Conservation (phyloP, 1,140 invertebrate species). For the Oryctes rhinoceros region DNA sequence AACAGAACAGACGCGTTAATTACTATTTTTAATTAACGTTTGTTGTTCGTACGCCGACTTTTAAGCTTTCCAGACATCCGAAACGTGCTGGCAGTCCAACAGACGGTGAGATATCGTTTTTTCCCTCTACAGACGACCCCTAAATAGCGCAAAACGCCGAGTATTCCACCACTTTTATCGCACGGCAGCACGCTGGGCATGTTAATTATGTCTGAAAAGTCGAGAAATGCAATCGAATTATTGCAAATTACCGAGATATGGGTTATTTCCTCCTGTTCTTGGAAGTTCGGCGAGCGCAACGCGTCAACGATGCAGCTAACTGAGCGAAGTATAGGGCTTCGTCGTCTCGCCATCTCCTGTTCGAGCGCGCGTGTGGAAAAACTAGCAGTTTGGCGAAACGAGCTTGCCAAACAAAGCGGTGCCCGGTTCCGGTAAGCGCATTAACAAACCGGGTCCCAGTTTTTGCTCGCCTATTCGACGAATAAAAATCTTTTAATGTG, state of each 20-base stretch:
- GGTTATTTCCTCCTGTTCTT: slow-evolving; percentile 30
- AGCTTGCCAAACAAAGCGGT: slow-evolving; percentile 19
- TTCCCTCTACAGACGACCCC: neutral
- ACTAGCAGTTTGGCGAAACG: slow-evolving; percentile 6
- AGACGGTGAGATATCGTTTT: slow-evolving; percentile 4
- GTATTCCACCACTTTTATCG: neutral
- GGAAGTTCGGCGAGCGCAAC: neutral
- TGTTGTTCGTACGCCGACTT: neutral
- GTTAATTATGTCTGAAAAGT: slow-evolving; percentile 23
- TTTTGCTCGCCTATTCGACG: slow-evolving; percentile 21
- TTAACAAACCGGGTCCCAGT: slow-evolving; percentile 26
- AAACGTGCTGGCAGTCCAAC: neutral
- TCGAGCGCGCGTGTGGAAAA: neutral
- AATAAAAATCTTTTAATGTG: slow-evolving; percentile 30
- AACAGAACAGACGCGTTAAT: neutral
- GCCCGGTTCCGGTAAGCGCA: slow-evolving; percentile 32
- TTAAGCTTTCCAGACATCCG: neutral
- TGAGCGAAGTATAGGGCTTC: neutral
- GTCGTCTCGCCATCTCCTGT: neutral
- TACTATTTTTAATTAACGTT: neutral
- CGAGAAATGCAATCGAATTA: slow-evolving; percentile 34
- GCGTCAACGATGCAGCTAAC: too few relatives aligned
- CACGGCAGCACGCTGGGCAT: neutral
- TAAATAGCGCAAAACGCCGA: neutral
- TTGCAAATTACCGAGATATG: slow-evolving; percentile 35